Conservation (phyloP, 2,797 vertebrate species). For the Sebastiscus tertius region DNA sequence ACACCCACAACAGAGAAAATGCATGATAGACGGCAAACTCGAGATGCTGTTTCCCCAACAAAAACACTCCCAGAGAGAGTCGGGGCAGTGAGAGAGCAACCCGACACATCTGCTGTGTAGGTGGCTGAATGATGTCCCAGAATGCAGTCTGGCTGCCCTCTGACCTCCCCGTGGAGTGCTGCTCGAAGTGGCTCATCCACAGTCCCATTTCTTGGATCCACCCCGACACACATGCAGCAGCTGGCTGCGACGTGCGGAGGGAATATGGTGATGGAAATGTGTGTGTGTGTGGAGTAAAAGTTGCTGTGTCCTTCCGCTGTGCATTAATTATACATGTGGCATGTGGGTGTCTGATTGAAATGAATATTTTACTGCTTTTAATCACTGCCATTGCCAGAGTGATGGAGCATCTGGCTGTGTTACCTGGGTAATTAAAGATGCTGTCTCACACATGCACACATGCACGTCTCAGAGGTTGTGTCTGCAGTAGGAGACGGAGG, state of each 20-base stretch:
- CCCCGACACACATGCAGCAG: slow-evolving; percentile 39
- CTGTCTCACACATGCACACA: slow-evolving; percentile 60
- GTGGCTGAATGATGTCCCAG: slow-evolving; percentile 69
- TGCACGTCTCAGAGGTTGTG: slow-evolving; percentile 58
- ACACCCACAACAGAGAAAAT: slow-evolving; percentile 55
- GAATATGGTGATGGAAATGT: slow-evolving; percentile 43
- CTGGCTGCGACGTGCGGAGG: slow-evolving; percentile 38
- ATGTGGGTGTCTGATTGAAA: slow-evolving; percentile 82
- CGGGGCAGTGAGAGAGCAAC: slow-evolving; percentile 55
- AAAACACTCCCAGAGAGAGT: slow-evolving; percentile 60
- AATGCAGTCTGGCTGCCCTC: slow-evolving; percentile 67
- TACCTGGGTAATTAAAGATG: slow-evolving; percentile 82
- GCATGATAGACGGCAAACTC: slow-evolving; percentile 30
- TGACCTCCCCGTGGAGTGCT: slow-evolving; percentile 67
- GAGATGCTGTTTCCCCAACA: slow-evolving; percentile 59
- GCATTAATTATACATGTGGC: slow-evolving; percentile 81
- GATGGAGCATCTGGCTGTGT: slow-evolving; percentile 79
- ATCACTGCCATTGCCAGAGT: slow-evolving; percentile 80
- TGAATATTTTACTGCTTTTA: slow-evolving; percentile 83
- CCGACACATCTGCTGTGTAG: slow-evolving; percentile 75
- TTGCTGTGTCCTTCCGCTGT: slow-evolving; percentile 70
- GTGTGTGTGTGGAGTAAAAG: slow-evolving; percentile 51
- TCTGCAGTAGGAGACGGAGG: slow-evolving; percentile 59
- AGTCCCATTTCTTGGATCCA: slow-evolving; percentile 44
- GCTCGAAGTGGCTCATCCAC: slow-evolving; percentile 56